Evolutionary conservation across 2,113 vertebrate genomes (phyloP).

Genomic region (Leuciscus idus): DNA sequence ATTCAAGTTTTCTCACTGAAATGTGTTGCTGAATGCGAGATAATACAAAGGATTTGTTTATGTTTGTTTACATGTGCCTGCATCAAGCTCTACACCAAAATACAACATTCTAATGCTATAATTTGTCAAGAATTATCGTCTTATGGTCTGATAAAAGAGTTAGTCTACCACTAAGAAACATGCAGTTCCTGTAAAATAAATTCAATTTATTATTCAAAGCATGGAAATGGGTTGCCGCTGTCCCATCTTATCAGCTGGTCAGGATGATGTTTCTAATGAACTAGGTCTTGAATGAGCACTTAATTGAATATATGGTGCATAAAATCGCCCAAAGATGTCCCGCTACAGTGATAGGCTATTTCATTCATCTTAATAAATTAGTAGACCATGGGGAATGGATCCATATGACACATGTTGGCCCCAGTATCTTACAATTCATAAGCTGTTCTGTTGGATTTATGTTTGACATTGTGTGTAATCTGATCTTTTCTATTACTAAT

Average conservation of each 20-base stretch:
- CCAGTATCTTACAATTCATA: neutral
- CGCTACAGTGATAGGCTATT: neutral
- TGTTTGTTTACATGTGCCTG: constrained; percentile 40
- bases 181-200: constrained; percentile 55
- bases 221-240: neutral
- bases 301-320: constrained; percentile 1
- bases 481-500: neutral
- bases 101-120: constrained; percentile 39
- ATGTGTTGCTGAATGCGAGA: neutral
- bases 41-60: constrained; percentile 36
- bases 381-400: neutral
- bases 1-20: neutral
- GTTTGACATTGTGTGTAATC: neutral
- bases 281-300: constrained; percentile 12
- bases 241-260: neutral
- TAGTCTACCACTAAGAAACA: constrained; percentile 40
- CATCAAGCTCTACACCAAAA: constrained; percentile 30
- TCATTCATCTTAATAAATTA: constrained; percentile 3
- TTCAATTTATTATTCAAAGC: constrained; percentile 45
- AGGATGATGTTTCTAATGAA: constrained; percentile 15
- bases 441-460: neutral
- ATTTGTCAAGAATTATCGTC: constrained; percentile 44
- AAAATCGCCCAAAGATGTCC: neutral
- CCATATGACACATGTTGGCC: neutral
- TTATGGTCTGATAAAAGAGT: constrained; percentile 20